Evolutionary conservation across 2,797 vertebrate species (phyloP), one percentile per base, ranked within the genome.

Genomic region (Phyllotis vaccarum): DNA sequence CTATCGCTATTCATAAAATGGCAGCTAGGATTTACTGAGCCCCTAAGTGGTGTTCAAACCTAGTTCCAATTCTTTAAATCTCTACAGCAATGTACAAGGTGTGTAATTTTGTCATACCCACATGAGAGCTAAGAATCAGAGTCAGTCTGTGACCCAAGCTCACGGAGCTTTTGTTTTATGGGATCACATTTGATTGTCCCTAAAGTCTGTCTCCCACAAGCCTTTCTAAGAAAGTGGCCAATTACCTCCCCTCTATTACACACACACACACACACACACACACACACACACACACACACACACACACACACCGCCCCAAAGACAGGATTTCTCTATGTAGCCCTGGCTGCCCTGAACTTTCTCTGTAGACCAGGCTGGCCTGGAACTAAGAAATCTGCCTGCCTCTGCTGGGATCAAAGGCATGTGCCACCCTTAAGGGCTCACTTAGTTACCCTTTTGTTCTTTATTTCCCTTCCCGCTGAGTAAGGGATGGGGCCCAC

Each of bases 61-160:
- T 86, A 82, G 31, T 93, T 94, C 37, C 58, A 46, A 19, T 29
- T 10, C 68, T 82, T 86, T 76, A 83, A 75, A 60, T 89, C 60
- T 96, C 94, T 89, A 58, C 7, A 62, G 24, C 58, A 66, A 29
- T 79, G 46, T 90, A 17, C 49, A 56, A 89, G 60, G 76, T 94
- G 52, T 80, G 37, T 78, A 68, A 75, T 97, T 68, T 37, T 90
- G 70, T 78, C 40, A 94, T 91, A 89, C 37, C 31, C 43, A 49
- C 5, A 58, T 60, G 19, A 54, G 66, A 64, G 54, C 87, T 80
- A 54, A 95, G 88, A 78, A 52, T 86, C 66, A 82, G 29, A 29
- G 27, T 60, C 6, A 95, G 31, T 95, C 68, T 56, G 21, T 88
- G 87, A 22, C 66, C 43, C 78, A 31, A 79, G 49, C 40, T 90